These are phyloP conservation scores for Syncerus caffer DNA, from an alignment of 2,797 vertebrate genomes.

Conservation along the genomic window DNA sequence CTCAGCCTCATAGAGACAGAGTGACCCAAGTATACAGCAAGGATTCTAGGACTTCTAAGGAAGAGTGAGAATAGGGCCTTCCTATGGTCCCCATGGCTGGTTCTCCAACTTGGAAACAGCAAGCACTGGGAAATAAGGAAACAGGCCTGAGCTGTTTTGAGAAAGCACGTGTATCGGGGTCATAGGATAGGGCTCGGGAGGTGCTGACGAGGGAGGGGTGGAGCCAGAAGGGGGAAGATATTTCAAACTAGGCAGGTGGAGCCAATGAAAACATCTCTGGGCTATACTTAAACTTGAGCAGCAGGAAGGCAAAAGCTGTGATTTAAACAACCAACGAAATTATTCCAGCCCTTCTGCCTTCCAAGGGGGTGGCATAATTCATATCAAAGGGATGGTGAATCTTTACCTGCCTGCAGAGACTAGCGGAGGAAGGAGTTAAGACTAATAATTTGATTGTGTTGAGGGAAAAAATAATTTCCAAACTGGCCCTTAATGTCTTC, in stretches of 20 bases:
- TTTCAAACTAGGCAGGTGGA: not conserved
- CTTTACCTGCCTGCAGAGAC: not conserved
- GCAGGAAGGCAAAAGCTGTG: not conserved
- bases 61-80: not conserved
- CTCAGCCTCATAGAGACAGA: not conserved
- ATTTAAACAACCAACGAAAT: not conserved
- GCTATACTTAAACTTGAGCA: not conserved
- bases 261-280: not conserved
- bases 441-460: slow-evolving; percentile 27
- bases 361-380: not conserved
- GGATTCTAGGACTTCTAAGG: not conserved
- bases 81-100: not conserved
- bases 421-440: not conserved
- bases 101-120: not conserved
- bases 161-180: not conserved
- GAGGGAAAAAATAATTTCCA: slow-evolving; percentile 51
- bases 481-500: not conserved
- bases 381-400: not conserved
- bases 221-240: not conserved
- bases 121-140: not conserved
- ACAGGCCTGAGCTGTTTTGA: not conserved
- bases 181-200: not conserved
- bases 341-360: not conserved
- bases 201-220: not conserved
- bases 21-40: not conserved